Base-by-base conservation (phyloP, 2,113 vertebrate species). In the Etheostoma spectabile region DNA sequence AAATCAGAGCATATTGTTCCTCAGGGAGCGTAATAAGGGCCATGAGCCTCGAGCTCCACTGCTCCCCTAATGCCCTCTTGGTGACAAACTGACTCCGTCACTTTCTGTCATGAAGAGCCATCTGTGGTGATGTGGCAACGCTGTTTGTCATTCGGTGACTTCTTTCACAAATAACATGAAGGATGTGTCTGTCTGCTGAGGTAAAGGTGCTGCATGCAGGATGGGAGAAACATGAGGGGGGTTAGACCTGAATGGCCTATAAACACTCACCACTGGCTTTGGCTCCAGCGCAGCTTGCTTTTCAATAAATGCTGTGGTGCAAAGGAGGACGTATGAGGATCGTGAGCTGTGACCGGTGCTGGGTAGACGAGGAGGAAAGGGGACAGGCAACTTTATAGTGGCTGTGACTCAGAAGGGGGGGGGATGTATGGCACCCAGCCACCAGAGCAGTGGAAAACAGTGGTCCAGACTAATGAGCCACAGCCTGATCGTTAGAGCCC, bases 401-500 rank as follows among this genome's bases (percentile, higher is more conserved):
- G 57, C 86, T 82, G 86, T 82, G 88, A 91, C 90, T 86, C 68
- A 3, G 88, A 80, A 72, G 83, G 83, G 76, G 83, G 74, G 60
- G 90, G 90, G 94, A 93, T 94, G 84, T 93, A 94, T 95, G 93
- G 89, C 87, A 60, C 82, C 88, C 90, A 83, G 92, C 89, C 91
- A 90, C 87, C 79, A 69, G 91, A 89, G 93, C 91, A 89, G 90
- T 93, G 88, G 91, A 92, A 95, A 94, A 94, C 93, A 94, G 92
- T 88, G 93, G 93, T 94, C 91, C 86, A 85, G 92, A 93, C 93
- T 96, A 95, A 96, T 95, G 94, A 95, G 94, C 93, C 93, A 90
- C 89, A 88, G 86, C 93, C 72, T 89, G 93, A 93, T 94, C 93
- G 85, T 95, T 94, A 94, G 92, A 90, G 93, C 93, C 91, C 88